Evolutionary conservation across 1,140 invertebrate genomes (phyloP).

Genomic region (Zaprionus capensis): DNA sequence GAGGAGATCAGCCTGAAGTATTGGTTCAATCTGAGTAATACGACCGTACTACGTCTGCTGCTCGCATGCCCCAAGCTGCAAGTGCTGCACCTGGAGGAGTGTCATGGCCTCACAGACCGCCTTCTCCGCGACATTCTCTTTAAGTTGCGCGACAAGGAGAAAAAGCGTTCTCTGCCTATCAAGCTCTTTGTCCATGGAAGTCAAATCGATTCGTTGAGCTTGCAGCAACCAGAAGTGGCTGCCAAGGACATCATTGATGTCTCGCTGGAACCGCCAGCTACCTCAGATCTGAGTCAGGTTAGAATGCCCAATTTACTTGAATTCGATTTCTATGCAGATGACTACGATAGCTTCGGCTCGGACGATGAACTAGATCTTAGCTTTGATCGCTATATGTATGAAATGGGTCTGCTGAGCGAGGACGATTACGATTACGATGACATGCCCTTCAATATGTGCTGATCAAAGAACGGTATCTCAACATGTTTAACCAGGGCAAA

Average conservation of each 20-base stretch:
- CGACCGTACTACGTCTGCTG: conserved; percentile 16
- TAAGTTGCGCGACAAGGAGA: conserved; percentile 14
- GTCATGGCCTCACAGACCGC: conserved; percentile 15
- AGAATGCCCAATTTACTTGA: conserved; percentile 11
- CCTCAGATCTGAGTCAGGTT: conserved; percentile 14
- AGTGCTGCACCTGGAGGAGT: conserved; percentile 24
- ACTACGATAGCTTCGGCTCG: conserved; percentile 22
- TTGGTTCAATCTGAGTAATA: conserved; percentile 17
- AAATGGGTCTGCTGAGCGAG: conserved; percentile 30
- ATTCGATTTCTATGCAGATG: conserved; percentile 22
- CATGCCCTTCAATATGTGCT: neutral
- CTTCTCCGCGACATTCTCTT: conserved; percentile 30
- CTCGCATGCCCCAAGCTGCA: conserved; percentile 31
- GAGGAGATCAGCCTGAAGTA: conserved; percentile 25
- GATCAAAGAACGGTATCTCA: neutral
- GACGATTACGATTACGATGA: conserved; percentile 13
- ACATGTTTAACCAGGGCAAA: neutral
- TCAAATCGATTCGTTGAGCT: conserved; percentile 15
- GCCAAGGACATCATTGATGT: conserved; percentile 29
- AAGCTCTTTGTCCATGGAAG: conserved; percentile 18
- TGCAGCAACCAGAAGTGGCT: conserved; percentile 16
- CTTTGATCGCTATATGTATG: conserved; percentile 24
- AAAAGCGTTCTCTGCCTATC: conserved; percentile 22
- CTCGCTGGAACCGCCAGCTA: conserved; percentile 14
- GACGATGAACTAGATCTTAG: conserved; percentile 27